phyloP scores from a whole-genome alignment of 1,140 invertebrate species.

The Drosophila littoralis region DNA sequence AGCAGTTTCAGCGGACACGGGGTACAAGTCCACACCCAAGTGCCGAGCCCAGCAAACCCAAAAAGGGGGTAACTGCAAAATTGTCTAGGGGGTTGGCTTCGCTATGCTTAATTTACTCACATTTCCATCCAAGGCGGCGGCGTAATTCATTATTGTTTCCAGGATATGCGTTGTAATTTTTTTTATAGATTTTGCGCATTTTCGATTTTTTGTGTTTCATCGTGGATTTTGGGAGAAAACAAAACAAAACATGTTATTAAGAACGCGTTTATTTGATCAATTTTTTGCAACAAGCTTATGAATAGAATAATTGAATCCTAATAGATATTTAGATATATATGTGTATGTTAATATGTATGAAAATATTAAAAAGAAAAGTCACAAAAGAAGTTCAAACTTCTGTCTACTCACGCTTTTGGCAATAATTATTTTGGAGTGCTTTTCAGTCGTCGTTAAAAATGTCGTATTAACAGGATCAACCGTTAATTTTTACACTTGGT shows the following conservation, averaged over 20 bases:
- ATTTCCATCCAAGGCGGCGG: slow-evolving; percentile 9
- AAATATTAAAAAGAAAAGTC: not conserved
- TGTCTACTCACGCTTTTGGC: slow-evolving; percentile 19
- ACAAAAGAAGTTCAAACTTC: not conserved
- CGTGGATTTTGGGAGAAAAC: no score
- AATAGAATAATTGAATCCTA: not conserved
- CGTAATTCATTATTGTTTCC: slow-evolving; percentile 26
- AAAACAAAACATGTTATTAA: no score
- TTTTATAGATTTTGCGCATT: slow-evolving; percentile 12
- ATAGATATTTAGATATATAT: not conserved
- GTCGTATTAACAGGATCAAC: slow-evolving; percentile 13
- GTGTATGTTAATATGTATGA: slow-evolving; percentile 8
- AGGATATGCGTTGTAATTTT: slow-evolving; percentile 40
- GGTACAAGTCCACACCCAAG: slow-evolving; percentile 21
- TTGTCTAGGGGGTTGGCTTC: slow-evolving; percentile 30
- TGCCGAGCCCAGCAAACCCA: not conserved
- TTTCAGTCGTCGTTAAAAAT: not conserved
- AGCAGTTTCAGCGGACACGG: not conserved
- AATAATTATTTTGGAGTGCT: not conserved
- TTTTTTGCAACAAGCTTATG: not conserved
- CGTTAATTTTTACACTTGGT: not conserved
- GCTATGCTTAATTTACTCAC: slow-evolving; percentile 39
- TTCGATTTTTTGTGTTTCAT: slow-evolving; percentile 2
- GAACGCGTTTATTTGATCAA: no score
- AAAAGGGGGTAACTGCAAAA: slow-evolving; percentile 4